Base-by-base conservation (phyloP, 2,888 invertebrate genomes). In the Oligia latruncula region DNA sequence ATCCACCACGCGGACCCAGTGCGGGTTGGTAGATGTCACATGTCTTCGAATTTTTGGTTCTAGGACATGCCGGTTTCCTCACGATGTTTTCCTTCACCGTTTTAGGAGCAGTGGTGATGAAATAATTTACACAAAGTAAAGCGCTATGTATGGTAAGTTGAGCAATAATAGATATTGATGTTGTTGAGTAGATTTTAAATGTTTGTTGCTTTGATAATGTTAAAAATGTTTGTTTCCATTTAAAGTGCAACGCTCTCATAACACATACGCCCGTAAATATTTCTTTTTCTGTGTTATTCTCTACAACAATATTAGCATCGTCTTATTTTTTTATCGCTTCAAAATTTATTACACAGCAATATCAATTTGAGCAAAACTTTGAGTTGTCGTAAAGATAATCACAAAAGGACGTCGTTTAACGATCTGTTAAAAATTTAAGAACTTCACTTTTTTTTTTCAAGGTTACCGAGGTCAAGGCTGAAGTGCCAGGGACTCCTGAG, bases 381-480 rank as follows among this genome's bases (percentile, higher is more conserved):
- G 78, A 83, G 66, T 68, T 55, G 76, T 81, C 83, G 62, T 88
- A 89, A 88, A 88, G 74, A 89, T 89, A 83, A 82, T 81, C 71
- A 74, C 75, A 74, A 58, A 82, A 74, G 71, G 72, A 79, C 78
- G 73, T 62, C 78, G 58, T 78, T 84, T 85, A 85, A 85, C 80
- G 84, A 87, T 88, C 90, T 90, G 87, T 90, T 87, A 82, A 79
- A 80, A 73, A 65, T 70, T 80, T 77, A n/a, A 73, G 29, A 55
- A 73, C 58, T 62, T 84, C 55, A 20, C 23, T 29, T 82, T 60
- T 77, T 74, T 49, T 81, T 74, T 67, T 78, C 88, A 87, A 87
- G 80, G 80, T 85, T 60, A 75, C 13, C 0, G 58, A 0, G 60
- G 78, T 78, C 80, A 88, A 87, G 86, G 88, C 64, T 78, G 73